A percentile compares a stretch with the other conserved stretches of the same genome.
Conservation (phyloP, 1,140 invertebrate genomes). For the Helicoverpa zea region DNA sequence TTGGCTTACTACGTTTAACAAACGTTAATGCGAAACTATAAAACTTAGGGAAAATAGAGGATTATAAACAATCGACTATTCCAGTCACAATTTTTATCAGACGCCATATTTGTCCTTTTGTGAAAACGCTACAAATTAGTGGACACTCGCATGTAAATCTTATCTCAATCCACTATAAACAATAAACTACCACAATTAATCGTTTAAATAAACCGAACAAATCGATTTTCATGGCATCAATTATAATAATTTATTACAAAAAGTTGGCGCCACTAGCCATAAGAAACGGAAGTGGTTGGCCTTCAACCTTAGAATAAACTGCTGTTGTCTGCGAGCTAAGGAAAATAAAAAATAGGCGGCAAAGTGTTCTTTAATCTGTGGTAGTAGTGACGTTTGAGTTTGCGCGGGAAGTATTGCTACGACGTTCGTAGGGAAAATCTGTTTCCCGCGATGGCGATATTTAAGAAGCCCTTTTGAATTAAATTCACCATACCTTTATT, state of each 20-base stretch:
- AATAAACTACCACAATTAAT: constrained; percentile 26
- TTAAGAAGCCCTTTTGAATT: not conserved
- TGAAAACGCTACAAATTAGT: not conserved
- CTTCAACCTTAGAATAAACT: constrained; percentile 49
- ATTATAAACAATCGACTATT: not conserved
- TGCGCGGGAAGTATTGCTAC: not conserved
- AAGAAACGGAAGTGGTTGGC: constrained; percentile 49
- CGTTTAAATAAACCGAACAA: constrained; percentile 31
- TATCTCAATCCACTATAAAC: not conserved
- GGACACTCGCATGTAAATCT: not conserved
- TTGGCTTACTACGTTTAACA: no score
- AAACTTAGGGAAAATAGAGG: not conserved
- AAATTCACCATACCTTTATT: no score
- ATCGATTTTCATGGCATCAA: constrained; percentile 32
- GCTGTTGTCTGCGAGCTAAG: constrained; percentile 14
- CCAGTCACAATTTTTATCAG: not conserved
- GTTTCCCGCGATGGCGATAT: not conserved
- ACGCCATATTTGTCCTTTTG: not conserved
- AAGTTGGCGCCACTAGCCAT: constrained; percentile 51
- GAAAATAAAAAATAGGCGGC: constrained; percentile 24
- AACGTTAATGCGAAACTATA: no score
- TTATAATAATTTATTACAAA: constrained; percentile 38
- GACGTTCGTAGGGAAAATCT: not conserved
- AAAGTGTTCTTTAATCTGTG: constrained; percentile 10
- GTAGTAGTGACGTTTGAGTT: constrained; percentile 17